Base-by-base conservation (phyloP, 2,888 invertebrate genomes). In the Sisyra nigra region DNA sequence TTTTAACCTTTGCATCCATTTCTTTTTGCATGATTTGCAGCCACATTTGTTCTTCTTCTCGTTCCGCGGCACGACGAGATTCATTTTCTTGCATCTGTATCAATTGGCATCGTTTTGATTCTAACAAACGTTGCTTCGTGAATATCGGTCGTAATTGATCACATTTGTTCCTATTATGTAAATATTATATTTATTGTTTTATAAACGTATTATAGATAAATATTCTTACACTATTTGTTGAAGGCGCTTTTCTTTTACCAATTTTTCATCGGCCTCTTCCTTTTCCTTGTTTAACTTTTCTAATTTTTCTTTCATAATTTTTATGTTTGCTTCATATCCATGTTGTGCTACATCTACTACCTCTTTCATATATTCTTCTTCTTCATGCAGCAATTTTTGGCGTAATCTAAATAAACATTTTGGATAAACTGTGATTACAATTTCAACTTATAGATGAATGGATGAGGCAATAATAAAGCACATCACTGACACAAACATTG, bases 81-180 rank as follows among this genome's bases (percentile, higher is more conserved):
- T 68, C 59, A 45, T 75, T 75, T 55, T 77, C 76, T 40, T 60
- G 61, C 32, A 77, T 76, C 58, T 77, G 77, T 49, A 71, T 69
- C 39, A 72, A 57, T 48, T 76, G 75, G 3, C 66, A 60, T 36
- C 67, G 58, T 50, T 72, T 66, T 0, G 67, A 63, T 47, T 76
- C 71, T 30, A 65, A 62, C 0, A 69, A 61, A 9, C 68, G 63
- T 32, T 67, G 54, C 47, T 68, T 65, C 51, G 63, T 6, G 51
- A 63, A 2, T 57, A 59, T 55, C 55, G 70, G 48, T 52, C 70
- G 55, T 53, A 71, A 57, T 57, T 73, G 44, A 56, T 64, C 50
- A 62, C 71, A 61, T 3, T 56, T 55, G 11, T 54, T 51, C 31
- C 57, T 58, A 39, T 24, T 47, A 44, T 37, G 30, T 42, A 43